These are phyloP conservation scores for human DNA, from an alignment of 2,113 vertebrate genomes.

Conservation along the genomic window GRCh38 chr1:110618501-110619000, in stretches of 20 bases:
- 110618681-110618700: neutral
- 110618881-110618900: neutral
- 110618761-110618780: neutral
- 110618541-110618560: neutral
- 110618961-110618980: neutral
- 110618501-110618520: neutral
- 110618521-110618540: neutral
- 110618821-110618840: neutral
- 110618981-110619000: neutral
- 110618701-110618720: fast-evolving
- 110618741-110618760: neutral
- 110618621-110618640: neutral
- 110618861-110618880: neutral
- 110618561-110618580: neutral
- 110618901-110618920: neutral
- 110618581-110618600: neutral
- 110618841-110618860: neutral
- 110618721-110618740: fast-evolving
- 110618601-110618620: neutral
- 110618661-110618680: no score
- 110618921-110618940: fast-evolving
- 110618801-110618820: neutral
- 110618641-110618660: neutral
- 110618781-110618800: neutral
- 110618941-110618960: neutral